phyloP scores from a whole-genome alignment of 2,888 invertebrate genomes.

The Chrysolina americana region DNA sequence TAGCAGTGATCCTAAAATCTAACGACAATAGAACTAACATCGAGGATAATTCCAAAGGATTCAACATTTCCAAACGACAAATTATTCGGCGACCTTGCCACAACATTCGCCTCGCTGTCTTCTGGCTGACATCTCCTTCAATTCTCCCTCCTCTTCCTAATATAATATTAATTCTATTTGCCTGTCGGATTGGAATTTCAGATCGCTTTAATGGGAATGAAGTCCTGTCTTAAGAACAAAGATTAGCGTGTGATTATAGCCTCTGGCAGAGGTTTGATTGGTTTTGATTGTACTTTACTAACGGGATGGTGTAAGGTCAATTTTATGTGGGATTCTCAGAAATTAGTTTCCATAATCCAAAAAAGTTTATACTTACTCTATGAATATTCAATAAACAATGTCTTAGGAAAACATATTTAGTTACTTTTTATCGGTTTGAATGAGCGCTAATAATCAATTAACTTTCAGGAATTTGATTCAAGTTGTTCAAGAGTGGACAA shows the following conservation, averaged over 20 bases:
- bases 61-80: not conserved
- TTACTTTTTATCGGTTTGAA: too few species aligned
- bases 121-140: not conserved
- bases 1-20: not conserved
- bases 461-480: too few species aligned
- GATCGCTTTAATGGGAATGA: not conserved
- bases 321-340: not conserved
- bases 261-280: not conserved
- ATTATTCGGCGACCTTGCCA: not conserved
- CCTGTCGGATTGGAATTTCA: slow-evolving; percentile 2
- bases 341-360: not conserved
- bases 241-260: not conserved
- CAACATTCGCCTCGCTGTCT: not conserved
- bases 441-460: too few species aligned
- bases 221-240: not conserved
- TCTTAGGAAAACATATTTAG: too few species aligned
- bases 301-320: not conserved
- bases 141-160: not conserved
- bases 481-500: too few species aligned
- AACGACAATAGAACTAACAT: not conserved
- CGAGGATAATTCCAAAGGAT: not conserved
- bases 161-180: slow-evolving; percentile 6
- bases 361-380: too few species aligned
- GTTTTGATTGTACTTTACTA: not conserved
- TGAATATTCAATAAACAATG: too few species aligned